These are phyloP conservation scores for Ophraella communa DNA, from an alignment of 2,888 invertebrate genomes.

Conservation along the genomic window DNA sequence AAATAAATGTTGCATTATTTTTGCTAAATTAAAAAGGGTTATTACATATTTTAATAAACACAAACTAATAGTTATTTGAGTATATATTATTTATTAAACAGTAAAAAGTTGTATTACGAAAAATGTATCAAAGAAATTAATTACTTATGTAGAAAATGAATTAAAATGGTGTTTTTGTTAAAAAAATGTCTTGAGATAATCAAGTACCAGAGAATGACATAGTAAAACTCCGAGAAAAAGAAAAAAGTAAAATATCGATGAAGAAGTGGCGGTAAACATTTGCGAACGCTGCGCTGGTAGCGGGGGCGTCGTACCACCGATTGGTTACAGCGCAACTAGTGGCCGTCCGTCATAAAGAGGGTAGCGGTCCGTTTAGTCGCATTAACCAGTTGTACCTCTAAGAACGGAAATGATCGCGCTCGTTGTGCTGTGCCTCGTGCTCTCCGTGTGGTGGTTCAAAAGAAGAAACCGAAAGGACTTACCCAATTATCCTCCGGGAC, in stretches of 20 bases:
- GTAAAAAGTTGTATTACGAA: background rate
- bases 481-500: constrained; percentile 67
- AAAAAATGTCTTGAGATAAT: background rate
- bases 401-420: constrained; percentile 56
- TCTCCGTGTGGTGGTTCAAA: constrained; percentile 53
- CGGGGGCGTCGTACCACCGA: constrained; percentile 52
- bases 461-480: constrained; percentile 36
- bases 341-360: constrained; percentile 55
- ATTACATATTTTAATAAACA: no score
- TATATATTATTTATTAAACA: no score
- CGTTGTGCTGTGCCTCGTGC: constrained; percentile 54
- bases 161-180: background rate
- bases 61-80: no score
- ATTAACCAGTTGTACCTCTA: constrained; percentile 52
- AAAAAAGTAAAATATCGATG: background rate
- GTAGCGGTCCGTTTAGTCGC: constrained; percentile 56
- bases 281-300: constrained; percentile 27
- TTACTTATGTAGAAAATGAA: background rate
- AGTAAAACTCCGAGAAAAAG: background rate
- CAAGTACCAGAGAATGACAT: background rate
- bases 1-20: no score
- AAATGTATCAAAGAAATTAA: background rate
- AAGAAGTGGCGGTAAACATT: background rate
- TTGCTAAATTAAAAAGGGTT: no score
- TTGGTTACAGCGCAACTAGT: constrained; percentile 52